Base-by-base conservation (phyloP, 1,140 invertebrate species). In the Andricus grossulariae region DNA sequence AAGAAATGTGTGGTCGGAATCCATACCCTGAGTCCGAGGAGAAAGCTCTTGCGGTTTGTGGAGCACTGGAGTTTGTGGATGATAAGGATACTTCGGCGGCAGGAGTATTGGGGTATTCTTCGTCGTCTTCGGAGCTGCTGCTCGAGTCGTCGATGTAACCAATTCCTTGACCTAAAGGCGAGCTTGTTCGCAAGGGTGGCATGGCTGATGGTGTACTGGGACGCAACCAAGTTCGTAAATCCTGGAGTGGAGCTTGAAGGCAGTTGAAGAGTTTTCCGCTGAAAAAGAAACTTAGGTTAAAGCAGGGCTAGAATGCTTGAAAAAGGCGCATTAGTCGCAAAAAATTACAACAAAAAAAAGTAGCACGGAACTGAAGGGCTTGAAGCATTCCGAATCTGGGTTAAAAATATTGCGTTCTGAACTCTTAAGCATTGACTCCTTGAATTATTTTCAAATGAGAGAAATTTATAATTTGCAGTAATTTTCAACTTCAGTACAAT, bases 231-330 rank as follows among this genome's bases (percentile, higher is more conserved):
- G 92, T 92, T 12, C 91, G 88, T 78, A 93, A 84, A 83, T 93
- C 92, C 73, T 93, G 88, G 60, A 93, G 86, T 4, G 93, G 93
- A 6, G 92, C 90, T 89, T 94, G 93, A 79, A 94, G 90, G 88
- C 93, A 94, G 74, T 93, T 92, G 81, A 94, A 92, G 16, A 94
- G 83, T 85, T 94, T 94, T 32, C 91, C 91, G 75, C 93, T 93
- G 80, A 70, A 90, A 88, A 45, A 60, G 72, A 18, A 25, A 57
- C 21, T 72, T 50, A 57, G 13, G 15, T 6, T 71, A 16, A 18
- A 54, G n/a, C n/a, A n/a, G n/a, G n/a, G n/a, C n/a, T n/a, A n/a
- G n/a, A n/a, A n/a, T n/a, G n/a, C n/a, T n/a, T n/a, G n/a, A n/a
- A n/a, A n/a, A n/a, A n/a, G n/a, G n/a, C n/a, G n/a, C n/a, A n/a